A percentile compares a stretch with the other conserved stretches of the same genome.
Evolutionary conservation across 2,113 vertebrate genomes (phyloP).

Genomic region (Ovibos moschatus): DNA sequence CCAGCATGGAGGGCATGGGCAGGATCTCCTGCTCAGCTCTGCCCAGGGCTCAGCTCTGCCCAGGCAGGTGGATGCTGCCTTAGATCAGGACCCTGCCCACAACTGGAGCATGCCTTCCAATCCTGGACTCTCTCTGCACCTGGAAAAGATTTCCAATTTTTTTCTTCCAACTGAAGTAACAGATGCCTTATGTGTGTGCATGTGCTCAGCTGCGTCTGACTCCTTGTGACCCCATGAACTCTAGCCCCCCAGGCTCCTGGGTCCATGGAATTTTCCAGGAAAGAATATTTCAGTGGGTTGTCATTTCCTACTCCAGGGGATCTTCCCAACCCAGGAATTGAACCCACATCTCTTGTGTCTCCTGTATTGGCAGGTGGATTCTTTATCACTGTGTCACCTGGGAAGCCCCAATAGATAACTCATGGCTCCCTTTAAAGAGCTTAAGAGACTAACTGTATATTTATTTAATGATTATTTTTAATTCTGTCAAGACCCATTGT

Average conservation of each 20-base stretch:
- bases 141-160: not conserved
- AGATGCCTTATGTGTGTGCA: not conserved
- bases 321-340: not conserved
- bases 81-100: not conserved
- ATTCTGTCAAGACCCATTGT: not conserved
- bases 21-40: not conserved
- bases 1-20: accelerated
- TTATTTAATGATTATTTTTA: not conserved
- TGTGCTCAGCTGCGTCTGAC: not conserved
- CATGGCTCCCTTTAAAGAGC: not conserved
- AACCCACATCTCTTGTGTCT: not conserved
- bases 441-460: not conserved
- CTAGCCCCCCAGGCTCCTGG: not conserved
- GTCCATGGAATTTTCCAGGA: not conserved
- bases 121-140: not conserved
- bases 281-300: not conserved
- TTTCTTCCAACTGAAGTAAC: not conserved
- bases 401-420: not conserved
- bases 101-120: not conserved
- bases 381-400: not conserved
- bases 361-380: not conserved
- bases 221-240: not conserved
- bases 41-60: not conserved
- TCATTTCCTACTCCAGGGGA: not conserved
- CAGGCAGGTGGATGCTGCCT: not conserved